Percentiles rank a stretch among this genome's conserved stretches.
Conservation (phyloP, 2,888 invertebrate genomes). For the Tanaodytes sp. region DNA sequence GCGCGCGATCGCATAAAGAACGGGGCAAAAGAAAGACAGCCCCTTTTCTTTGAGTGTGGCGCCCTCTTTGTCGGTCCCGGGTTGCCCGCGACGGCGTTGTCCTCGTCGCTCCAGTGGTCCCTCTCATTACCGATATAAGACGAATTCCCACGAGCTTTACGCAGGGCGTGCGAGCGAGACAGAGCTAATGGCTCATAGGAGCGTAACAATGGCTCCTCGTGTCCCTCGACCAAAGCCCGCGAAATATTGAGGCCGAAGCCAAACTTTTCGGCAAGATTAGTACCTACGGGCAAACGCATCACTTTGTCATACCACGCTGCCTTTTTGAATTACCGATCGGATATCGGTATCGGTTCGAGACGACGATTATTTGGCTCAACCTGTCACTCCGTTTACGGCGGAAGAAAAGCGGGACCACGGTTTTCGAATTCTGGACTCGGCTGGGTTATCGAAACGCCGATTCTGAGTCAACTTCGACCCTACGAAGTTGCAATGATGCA, state of each 20-base stretch:
- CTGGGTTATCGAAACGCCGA: conserved; percentile 9
- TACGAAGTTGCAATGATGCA: conserved; percentile 1
- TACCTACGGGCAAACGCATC: conserved; percentile 5
- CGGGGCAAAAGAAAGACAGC: conserved; percentile 47
- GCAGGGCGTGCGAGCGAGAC: conserved; percentile 35
- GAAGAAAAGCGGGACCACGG: no score
- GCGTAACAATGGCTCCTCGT: conserved; percentile 55
- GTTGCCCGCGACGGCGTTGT: not conserved
- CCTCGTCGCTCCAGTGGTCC: conserved; percentile 20
- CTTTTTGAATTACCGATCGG: conserved; percentile 12
- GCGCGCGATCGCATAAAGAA: conserved; percentile 30
- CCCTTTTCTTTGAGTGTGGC: conserved; percentile 30
- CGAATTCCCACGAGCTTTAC: conserved; percentile 40
- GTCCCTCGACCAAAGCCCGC: conserved; percentile 48
- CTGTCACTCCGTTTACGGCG: no score
- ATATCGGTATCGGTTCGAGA: no score
- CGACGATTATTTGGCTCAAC: no score
- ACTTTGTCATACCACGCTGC: not conserved
- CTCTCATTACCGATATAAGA: conserved; percentile 45
- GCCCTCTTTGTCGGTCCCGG: conserved; percentile 7
- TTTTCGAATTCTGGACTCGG: conserved; percentile 1
- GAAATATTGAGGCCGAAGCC: conserved; percentile 41
- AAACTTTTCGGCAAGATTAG: conserved; percentile 32
- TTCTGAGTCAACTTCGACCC: conserved; percentile 1
- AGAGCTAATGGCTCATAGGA: conserved; percentile 44